These are phyloP conservation scores for Malacoctenus gilli DNA, from an alignment of 2,797 vertebrate species.

Conservation along the genomic window DNA sequence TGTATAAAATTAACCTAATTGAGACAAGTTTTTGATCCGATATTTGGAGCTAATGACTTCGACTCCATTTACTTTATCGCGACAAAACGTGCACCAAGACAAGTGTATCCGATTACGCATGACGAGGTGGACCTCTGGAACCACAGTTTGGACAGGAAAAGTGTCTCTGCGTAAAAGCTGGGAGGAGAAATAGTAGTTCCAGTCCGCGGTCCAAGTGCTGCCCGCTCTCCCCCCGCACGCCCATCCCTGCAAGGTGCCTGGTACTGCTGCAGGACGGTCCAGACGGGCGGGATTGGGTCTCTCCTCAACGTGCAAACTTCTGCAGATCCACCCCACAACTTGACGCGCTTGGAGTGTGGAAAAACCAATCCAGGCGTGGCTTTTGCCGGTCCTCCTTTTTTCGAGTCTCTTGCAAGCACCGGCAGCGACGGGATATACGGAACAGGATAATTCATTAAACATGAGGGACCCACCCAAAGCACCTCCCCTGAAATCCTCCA, in stretches of 20 bases:
- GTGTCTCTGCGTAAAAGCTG: constrained; percentile 17
- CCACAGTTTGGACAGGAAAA: constrained; percentile 5
- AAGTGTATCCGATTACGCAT: constrained; percentile 51
- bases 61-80: constrained; percentile 58
- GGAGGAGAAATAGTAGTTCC: constrained; percentile 20
- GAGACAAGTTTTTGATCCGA: constrained; percentile 35
- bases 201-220: constrained; percentile 36
- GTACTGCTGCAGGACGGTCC: constrained; percentile 48
- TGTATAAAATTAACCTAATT: constrained; percentile 1
- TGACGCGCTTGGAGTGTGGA: constrained; percentile 21
- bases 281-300: background rate
- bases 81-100: constrained; percentile 31
- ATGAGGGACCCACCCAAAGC: constrained; percentile 74
- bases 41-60: constrained; percentile 29
- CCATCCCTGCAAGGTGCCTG: constrained; percentile 62
- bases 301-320: constrained; percentile 42
- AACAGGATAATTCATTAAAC: constrained; percentile 68
- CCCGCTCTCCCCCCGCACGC: constrained; percentile 39
- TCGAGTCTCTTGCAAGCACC: constrained; percentile 44
- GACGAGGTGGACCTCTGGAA: constrained; percentile 11
- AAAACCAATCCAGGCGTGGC: constrained; percentile 25
- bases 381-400: constrained; percentile 8
- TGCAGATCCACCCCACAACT: constrained; percentile 24
- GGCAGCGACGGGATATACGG: constrained; percentile 53
- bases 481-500: constrained; percentile 68